A percentile compares a stretch with the other conserved stretches of the same genome.
These are phyloP conservation scores for Mystacides longicornis DNA, from an alignment of 2,888 invertebrate genomes.

Conservation along the genomic window DNA sequence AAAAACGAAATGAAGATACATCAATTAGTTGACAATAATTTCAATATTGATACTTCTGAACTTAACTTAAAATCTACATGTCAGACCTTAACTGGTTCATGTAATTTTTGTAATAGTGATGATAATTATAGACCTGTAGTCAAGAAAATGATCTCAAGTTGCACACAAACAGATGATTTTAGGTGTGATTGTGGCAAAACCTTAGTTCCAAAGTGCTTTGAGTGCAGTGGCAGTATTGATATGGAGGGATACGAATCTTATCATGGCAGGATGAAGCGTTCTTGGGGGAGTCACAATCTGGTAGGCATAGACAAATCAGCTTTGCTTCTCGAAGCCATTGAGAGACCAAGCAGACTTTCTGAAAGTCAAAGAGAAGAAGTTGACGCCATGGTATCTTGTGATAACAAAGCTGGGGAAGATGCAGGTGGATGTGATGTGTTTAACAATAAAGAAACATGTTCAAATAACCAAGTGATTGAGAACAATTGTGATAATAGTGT, in stretches of 20 bases:
- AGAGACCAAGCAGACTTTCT: constrained; percentile 37
- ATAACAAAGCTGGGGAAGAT: too few relatives aligned
- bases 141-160: constrained; percentile 26
- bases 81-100: constrained; percentile 1
- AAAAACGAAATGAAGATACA: constrained; percentile 21
- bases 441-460: neutral
- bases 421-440: neutral
- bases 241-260: neutral
- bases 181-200: constrained; percentile 35
- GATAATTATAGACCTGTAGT: constrained; percentile 32
- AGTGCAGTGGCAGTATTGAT: constrained; percentile 9
- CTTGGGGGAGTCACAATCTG: constrained; percentile 40
- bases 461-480: constrained; percentile 29
- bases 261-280: constrained; percentile 36
- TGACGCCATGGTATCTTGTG: constrained; percentile 13
- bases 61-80: constrained; percentile 34
- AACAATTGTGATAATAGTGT: constrained; percentile 23
- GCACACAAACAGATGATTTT: constrained; percentile 42
- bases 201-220: constrained; percentile 19
- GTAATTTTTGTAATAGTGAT: constrained; percentile 24
- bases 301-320: constrained; percentile 44
- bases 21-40: constrained; percentile 29
- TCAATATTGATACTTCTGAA: constrained; percentile 2
- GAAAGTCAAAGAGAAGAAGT: constrained; percentile 25
- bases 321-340: constrained; percentile 48